These are phyloP conservation scores for Drosophila parabipectinata DNA, from an alignment of 1,140 invertebrate species.

Conservation along the genomic window DNA sequence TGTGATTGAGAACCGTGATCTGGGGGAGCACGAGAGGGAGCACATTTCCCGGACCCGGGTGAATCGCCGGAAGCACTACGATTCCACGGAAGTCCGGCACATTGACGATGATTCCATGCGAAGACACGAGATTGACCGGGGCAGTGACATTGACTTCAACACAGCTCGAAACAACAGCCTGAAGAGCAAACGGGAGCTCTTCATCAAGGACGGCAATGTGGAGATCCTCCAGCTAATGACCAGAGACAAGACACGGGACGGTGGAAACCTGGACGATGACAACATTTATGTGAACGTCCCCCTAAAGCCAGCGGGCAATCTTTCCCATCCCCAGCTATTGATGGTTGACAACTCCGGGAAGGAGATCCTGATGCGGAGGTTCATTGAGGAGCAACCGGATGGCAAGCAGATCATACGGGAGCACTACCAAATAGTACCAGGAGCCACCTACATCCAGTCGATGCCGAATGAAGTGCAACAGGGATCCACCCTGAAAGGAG, in stretches of 20 bases:
- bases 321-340: slow-evolving; percentile 87
- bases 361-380: slow-evolving; percentile 91
- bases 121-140: slow-evolving; percentile 90
- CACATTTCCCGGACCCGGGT: slow-evolving; percentile 80
- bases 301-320: slow-evolving; percentile 84
- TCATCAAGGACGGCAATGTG: slow-evolving; percentile 92
- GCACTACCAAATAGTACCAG: slow-evolving; percentile 85
- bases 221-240: slow-evolving; percentile 92
- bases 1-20: slow-evolving; percentile 84
- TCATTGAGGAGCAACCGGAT: slow-evolving; percentile 91
- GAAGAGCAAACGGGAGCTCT: slow-evolving; percentile 87
- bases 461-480: slow-evolving; percentile 79
- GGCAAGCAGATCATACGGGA: slow-evolving; percentile 85
- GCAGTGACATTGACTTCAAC: slow-evolving; percentile 88
- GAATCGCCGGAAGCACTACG: slow-evolving; percentile 85
- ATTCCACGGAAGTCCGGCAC: slow-evolving; percentile 86
- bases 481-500: slow-evolving; percentile 77
- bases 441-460: slow-evolving; percentile 70
- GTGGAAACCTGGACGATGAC: slow-evolving; percentile 83
- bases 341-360: slow-evolving; percentile 89
- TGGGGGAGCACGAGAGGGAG: slow-evolving; percentile 82
- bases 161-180: slow-evolving; percentile 72
- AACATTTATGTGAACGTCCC: slow-evolving; percentile 87
- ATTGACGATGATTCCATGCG: slow-evolving; percentile 89
- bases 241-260: slow-evolving; percentile 85